phyloP scores from a whole-genome alignment of 2,797 vertebrate genomes.

The Galaxias olidus region DNA sequence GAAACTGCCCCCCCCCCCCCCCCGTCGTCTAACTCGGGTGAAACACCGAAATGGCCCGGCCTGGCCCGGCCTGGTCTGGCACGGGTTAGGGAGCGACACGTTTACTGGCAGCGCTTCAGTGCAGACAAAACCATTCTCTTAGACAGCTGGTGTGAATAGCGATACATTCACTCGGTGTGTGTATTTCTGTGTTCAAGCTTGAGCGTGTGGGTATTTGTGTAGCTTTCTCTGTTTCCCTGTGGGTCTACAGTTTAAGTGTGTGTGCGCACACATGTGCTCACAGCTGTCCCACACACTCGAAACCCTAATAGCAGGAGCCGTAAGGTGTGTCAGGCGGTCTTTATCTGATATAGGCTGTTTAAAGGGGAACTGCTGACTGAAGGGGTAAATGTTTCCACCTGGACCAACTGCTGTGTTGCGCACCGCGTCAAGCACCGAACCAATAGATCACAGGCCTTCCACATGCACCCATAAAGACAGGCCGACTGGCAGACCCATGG shows the following conservation, averaged over 20 bases:
- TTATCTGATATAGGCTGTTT: slow-evolving; percentile 61
- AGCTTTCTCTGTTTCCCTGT: not conserved
- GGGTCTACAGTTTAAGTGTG: no score
- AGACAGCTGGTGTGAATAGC: slow-evolving; percentile 34
- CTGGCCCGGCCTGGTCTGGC: not conserved
- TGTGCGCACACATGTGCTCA: slow-evolving; percentile 19
- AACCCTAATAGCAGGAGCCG: slow-evolving; percentile 50
- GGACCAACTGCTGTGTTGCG: slow-evolving; percentile 37
- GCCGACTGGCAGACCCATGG: not conserved
- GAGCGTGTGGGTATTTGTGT: not conserved
- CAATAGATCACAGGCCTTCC: slow-evolving; percentile 7
- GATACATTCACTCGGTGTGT: not conserved
- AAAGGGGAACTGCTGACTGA: slow-evolving; percentile 42
- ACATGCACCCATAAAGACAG: slow-evolving; percentile 11
- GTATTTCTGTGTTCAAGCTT: not conserved
- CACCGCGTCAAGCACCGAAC: slow-evolving; percentile 20
- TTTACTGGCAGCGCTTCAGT: slow-evolving; percentile 9
- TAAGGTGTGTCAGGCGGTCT: slow-evolving; percentile 45
- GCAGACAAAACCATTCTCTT: slow-evolving; percentile 27
- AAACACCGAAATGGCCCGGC: no score
- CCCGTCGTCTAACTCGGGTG: not conserved
- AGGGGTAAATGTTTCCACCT: slow-evolving; percentile 59
- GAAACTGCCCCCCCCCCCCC: slow-evolving; percentile 16
- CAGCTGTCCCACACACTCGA: slow-evolving; percentile 19
- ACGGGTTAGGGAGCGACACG: not conserved